Base-by-base conservation (phyloP, 2,888 invertebrate genomes). In the Drosophila rellima region DNA sequence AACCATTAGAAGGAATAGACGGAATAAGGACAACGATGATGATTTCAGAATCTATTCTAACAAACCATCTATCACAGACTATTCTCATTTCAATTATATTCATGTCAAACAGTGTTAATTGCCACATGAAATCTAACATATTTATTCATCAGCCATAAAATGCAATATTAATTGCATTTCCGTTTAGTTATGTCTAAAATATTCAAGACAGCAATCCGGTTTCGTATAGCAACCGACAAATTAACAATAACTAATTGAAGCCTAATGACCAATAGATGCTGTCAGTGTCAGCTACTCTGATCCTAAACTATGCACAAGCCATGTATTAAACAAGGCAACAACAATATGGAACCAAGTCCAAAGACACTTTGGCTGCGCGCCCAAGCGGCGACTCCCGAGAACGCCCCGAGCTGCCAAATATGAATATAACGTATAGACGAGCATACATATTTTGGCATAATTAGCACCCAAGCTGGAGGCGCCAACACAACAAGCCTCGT, bases 181-280 rank as follows among this genome's bases (percentile, higher is more conserved):
- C 52, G 29, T 26, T 39, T 3, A 44, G 57, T 18, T 23, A 55
- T 37, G 26, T 17, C 54, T 23, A 29, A 42, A 47, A 62, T 63
- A 45, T 48, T 51, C 60, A 63, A 39, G 44, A 40, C 59, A 44
- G 31, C 64, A 60, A 54, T 35, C 18, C 29, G n/a, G 44, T 39
- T 31, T 39, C 59, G 35, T 31, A 45, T 62, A 20, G 45, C 62
- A 68, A 71, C 74, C 62, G 82, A 78, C 88, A 83, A 80, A 88
- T 85, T 88, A 85, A 83, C 86, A 88, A 82, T 80, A 82, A 85
- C 70, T 88, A 88, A 88, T 83, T 88, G 77, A 62, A 57, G 63
- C 51, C 70, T 85, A 88, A 88, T 85, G 85, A 70, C 71, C 74
- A 77, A 68, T 70, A 67, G 66, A 67, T 67, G 68, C 62, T 33